These are phyloP conservation scores for Mythimna lalbum DNA, from an alignment of 2,888 invertebrate genomes.

Conservation along the genomic window DNA sequence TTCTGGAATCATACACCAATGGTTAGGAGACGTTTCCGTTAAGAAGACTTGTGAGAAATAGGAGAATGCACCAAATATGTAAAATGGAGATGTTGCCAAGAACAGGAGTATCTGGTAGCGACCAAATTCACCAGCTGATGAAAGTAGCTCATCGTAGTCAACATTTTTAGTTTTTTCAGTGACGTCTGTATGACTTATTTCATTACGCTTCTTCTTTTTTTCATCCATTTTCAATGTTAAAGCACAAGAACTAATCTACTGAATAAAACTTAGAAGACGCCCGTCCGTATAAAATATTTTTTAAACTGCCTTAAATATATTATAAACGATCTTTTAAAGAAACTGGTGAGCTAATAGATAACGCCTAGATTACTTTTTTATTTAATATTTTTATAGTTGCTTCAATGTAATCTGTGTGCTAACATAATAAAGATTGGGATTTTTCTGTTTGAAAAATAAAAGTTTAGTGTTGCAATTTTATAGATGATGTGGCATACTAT, in stretches of 20 bases:
- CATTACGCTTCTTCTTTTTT: background rate
- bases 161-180: slow-evolving; percentile 45
- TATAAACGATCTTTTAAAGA: slow-evolving; percentile 27
- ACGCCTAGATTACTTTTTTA: slow-evolving; percentile 18
- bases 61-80: slow-evolving; percentile 75
- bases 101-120: slow-evolving; percentile 76
- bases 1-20: slow-evolving; percentile 82
- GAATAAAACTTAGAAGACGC: background rate
- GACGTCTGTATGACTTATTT: background rate
- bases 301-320: slow-evolving; percentile 28
- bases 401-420: slow-evolving; percentile 10
- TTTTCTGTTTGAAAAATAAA: background rate
- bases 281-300: slow-evolving; percentile 7
- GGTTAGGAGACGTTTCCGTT: slow-evolving; percentile 78
- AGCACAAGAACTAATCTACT: background rate
- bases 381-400: slow-evolving; percentile 25
- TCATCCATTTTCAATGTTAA: slow-evolving; percentile 27
- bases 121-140: slow-evolving; percentile 80
- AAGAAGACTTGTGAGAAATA: slow-evolving; percentile 80
- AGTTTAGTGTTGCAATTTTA: background rate
- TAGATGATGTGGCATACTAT: background rate
- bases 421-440: slow-evolving; percentile 15
- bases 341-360: slow-evolving; percentile 38
- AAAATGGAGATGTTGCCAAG: slow-evolving; percentile 76
- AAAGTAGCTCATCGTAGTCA: slow-evolving; percentile 76